Conservation (phyloP, 2,113 vertebrate genomes). For the Sclerurus mexicanus region DNA sequence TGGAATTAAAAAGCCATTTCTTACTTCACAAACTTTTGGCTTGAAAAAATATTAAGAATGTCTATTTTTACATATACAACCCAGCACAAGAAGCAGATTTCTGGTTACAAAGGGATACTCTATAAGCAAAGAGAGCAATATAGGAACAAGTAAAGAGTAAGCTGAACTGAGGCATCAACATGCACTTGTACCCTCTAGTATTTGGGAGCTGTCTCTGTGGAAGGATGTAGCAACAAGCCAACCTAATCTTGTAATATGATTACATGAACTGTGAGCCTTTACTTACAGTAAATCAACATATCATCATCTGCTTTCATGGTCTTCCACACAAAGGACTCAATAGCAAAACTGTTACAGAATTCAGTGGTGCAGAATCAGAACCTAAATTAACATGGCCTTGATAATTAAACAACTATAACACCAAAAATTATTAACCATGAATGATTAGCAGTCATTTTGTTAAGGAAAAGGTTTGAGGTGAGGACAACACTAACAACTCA, state of each 20-base stretch:
- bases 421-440: not conserved
- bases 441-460: not conserved
- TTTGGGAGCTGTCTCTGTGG: not conserved
- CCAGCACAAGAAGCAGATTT: not conserved
- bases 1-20: not conserved
- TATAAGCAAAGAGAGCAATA: not conserved
- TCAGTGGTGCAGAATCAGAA: not conserved
- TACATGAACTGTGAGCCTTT: not conserved
- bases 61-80: not conserved
- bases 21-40: not conserved
- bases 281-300: not conserved
- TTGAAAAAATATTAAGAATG: not conserved
- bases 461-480: not conserved
- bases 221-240: constrained; percentile 7
- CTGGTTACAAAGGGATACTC: not conserved
- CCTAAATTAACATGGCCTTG: not conserved
- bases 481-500: not conserved
- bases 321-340: not conserved
- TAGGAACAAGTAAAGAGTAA: not conserved
- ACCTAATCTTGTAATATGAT: not conserved
- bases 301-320: not conserved
- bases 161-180: not conserved
- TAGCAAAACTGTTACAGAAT: not conserved
- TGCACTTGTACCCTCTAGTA: not conserved
- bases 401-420: not conserved